Evolutionary conservation across 2,797 vertebrate genomes (phyloP).

Genomic region (Sebastes baramenuke): DNA sequence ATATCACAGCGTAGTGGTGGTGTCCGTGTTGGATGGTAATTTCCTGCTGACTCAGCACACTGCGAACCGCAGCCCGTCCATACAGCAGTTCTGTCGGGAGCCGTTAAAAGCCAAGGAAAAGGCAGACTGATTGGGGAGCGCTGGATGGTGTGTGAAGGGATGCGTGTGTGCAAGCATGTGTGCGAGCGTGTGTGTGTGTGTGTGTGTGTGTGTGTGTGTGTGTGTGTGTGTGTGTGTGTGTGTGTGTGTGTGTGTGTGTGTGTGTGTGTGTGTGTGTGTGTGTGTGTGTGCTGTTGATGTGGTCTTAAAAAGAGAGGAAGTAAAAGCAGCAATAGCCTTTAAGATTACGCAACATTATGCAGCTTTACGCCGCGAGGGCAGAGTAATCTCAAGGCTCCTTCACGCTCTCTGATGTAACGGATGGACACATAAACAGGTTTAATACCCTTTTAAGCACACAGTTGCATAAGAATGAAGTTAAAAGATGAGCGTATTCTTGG

Average conservation of each 20-base stretch:
- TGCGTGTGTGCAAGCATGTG: not conserved
- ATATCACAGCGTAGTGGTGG: conserved; percentile 59
- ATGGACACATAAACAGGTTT: conserved; percentile 40
- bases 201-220: not conserved
- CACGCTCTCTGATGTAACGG: conserved; percentile 20
- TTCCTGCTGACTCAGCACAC: conserved; percentile 66
- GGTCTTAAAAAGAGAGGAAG: not conserved
- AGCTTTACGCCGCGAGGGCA: not conserved
- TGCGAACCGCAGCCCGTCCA: conserved; percentile 54
- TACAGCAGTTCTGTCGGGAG: conserved; percentile 67
- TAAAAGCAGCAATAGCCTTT: conserved; percentile 25
- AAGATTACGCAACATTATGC: conserved; percentile 47
- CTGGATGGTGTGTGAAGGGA: not conserved
- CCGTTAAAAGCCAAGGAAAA: conserved; percentile 65
- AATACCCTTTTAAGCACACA: conserved; percentile 5
- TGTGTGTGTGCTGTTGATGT: not conserved
- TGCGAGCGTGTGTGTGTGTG: not conserved
- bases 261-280: not conserved
- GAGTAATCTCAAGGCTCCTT: conserved; percentile 29
- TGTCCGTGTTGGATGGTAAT: conserved; percentile 69
- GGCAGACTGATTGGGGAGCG: conserved; percentile 37
- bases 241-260: no score
- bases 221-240: not conserved
- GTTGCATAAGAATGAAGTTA: conserved; percentile 37
- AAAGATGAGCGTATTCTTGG: not conserved